Evolutionary conservation across 2,888 invertebrate genomes (phyloP), one percentile per base, ranked within the genome.

Genomic region (Acrobasis consociella): DNA sequence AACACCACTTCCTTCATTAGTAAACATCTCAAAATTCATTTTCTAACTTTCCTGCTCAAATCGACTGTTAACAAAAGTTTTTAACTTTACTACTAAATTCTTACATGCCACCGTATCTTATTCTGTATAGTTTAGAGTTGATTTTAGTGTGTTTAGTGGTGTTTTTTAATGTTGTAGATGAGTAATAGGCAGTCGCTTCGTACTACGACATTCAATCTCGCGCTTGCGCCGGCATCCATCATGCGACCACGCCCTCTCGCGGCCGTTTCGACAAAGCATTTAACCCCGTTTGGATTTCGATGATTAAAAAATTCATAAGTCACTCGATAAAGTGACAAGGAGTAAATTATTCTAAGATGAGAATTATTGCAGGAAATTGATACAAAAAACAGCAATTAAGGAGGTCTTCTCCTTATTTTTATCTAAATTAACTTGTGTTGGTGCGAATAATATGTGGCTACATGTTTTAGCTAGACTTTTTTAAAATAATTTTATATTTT

Each of bases 171-270:
- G 42, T 60, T 56, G 65, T 62, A 62, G 58, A 56, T 62, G 62
- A 62, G 62, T 65, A 67, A 64, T 67, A 67, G 63, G 65, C 56
- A 63, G 55, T 63, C 61, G 67, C 65, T 62, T 62, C 62, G 58
- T 63, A 60, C 60, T 62, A 78, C 74, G 77, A 81, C 80, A 81
- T 79, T 81, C 78, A 80, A 81, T 82, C 81, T 73, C 71, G 70
- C 66, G 76, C 75, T 67, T 72, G 77, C 78, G 78, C 74, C 66
- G 74, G 74, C 87, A 91, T 90, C 89, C 87, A 91, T 90, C 91
- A 88, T 70, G 62, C 78, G 58, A 67, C 89, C 90, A 83, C 90
- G 89, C 90, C 90, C 82, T 72, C 75, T 69, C 65, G 73, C 76
- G 74, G 76, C 73, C 64, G 72, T 72, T 78, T 73, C 72, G 76